These are phyloP conservation scores for Drosophila tropicalis DNA, from an alignment of 1,140 invertebrate genomes.

Conservation along the genomic window DNA sequence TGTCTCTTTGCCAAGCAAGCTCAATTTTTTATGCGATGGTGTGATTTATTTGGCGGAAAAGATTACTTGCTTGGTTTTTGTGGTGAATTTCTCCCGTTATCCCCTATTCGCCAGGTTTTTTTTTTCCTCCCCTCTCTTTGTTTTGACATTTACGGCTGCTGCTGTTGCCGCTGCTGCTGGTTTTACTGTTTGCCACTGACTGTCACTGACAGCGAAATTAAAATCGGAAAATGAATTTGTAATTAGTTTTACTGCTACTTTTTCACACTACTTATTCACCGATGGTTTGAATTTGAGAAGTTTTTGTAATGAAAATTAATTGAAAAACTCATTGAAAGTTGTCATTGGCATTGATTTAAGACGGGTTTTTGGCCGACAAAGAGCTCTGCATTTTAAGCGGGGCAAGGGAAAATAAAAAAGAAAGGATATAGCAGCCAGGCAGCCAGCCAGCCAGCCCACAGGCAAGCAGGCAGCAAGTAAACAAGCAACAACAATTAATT, in stretches of 20 bases:
- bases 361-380: conserved; percentile 6
- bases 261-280: conserved; percentile 45
- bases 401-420: neutral
- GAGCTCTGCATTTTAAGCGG: neutral
- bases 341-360: conserved; percentile 41
- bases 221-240: conserved; percentile 81
- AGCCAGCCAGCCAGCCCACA: neutral
- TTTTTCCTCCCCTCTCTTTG: conserved; percentile 9
- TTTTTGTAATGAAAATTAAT: conserved; percentile 69
- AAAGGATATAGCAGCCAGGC: conserved; percentile 5
- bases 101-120: conserved; percentile 23
- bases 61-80: conserved; percentile 76
- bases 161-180: conserved; percentile 26
- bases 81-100: conserved; percentile 24
- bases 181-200: conserved; percentile 29
- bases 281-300: conserved; percentile 46
- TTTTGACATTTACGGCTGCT: conserved; percentile 57
- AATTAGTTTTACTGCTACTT: conserved; percentile 81
- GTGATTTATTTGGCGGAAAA: conserved; percentile 83
- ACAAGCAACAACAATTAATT: conserved; percentile 57
- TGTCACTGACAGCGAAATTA: conserved; percentile 75
- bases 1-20: neutral
- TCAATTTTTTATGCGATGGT: conserved; percentile 60
- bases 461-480: conserved; percentile 1
- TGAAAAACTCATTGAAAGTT: conserved; percentile 69